Conservation (phyloP, 23 tunicate genomes). For the Trididemnum clinides region DNA sequence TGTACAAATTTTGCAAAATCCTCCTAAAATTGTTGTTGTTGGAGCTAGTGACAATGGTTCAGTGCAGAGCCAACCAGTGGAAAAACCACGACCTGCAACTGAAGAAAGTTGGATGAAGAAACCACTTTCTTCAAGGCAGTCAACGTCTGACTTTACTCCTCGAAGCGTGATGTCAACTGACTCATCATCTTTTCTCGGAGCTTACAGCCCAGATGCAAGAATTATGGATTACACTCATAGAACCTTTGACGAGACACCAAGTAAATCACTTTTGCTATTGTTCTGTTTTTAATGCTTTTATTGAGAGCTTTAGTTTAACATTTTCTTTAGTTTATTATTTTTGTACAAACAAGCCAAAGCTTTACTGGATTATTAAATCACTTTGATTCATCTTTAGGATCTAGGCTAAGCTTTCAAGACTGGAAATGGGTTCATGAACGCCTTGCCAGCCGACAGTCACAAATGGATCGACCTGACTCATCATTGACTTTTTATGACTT, state of each 20-base stretch:
- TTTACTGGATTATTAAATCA: too few species aligned
- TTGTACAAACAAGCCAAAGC: too few species aligned
- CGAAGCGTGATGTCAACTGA: conserved; percentile 3
- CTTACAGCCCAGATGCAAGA: background rate
- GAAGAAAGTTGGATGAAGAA: background rate
- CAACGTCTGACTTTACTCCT: conserved; percentile 3
- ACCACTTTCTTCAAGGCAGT: background rate
- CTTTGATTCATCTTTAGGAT: conserved; percentile 40
- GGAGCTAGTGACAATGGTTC: conserved; percentile 40
- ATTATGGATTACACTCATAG: background rate
- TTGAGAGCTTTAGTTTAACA: too few species aligned
- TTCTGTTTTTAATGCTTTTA: too few species aligned
- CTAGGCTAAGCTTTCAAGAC: conserved; percentile 32
- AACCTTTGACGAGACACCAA: conserved; percentile 1
- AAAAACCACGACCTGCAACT: background rate
- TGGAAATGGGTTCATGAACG: conserved; percentile 79
- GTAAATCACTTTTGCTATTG: background rate
- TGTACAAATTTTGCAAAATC: background rate
- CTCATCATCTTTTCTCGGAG: background rate
- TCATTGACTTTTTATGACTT: conserved; percentile 74
- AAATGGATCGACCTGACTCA: conserved; percentile 57
- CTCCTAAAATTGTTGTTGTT: conserved; percentile 53
- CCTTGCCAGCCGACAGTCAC: conserved; percentile 65
- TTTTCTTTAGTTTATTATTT: too few species aligned
- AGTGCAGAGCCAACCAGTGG: background rate